Conservation (phyloP, 2,888 invertebrate genomes). For the Melieria omissa region DNA sequence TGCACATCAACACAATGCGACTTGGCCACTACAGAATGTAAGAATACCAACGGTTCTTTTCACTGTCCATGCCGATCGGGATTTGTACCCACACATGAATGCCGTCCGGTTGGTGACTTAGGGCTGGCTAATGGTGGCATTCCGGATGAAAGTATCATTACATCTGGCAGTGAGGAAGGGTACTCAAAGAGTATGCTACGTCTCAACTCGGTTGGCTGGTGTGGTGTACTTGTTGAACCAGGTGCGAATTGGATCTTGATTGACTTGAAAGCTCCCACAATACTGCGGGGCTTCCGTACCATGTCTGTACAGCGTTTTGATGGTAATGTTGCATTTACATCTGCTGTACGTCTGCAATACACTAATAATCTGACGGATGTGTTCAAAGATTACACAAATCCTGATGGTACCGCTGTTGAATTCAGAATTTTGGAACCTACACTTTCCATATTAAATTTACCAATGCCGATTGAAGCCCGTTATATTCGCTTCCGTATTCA, state of each 20-base stretch:
- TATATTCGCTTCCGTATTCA: conserved; percentile 87
- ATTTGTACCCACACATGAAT: conserved; percentile 86
- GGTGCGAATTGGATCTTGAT: conserved; percentile 90
- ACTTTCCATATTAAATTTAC: conserved; percentile 89
- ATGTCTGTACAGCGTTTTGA: conserved; percentile 87
- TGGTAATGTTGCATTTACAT: conserved; percentile 87
- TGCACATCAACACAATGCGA: conserved; percentile 91
- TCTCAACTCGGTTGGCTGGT: conserved; percentile 89
- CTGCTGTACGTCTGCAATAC: conserved; percentile 86
- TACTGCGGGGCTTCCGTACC: conserved; percentile 89
- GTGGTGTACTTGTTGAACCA: conserved; percentile 85
- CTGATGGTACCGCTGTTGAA: conserved; percentile 92
- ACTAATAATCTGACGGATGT: conserved; percentile 89
- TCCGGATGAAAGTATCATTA: conserved; percentile 88
- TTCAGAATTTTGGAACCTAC: conserved; percentile 91
- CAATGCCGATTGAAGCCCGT: conserved; percentile 90
- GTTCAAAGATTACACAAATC: conserved; percentile 91
- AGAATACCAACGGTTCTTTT: conserved; percentile 89
- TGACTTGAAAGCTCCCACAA: conserved; percentile 88
- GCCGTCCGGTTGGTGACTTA: conserved; percentile 89
- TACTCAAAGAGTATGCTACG: conserved; percentile 86
- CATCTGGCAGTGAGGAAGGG: conserved; percentile 84
- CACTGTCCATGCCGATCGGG: conserved; percentile 88
- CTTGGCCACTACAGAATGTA: conserved; percentile 88
- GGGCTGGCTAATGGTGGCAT: conserved; percentile 85